Evolutionary conservation across 2,797 vertebrate genomes (phyloP).

Genomic region (Apodemus agrarius): DNA sequence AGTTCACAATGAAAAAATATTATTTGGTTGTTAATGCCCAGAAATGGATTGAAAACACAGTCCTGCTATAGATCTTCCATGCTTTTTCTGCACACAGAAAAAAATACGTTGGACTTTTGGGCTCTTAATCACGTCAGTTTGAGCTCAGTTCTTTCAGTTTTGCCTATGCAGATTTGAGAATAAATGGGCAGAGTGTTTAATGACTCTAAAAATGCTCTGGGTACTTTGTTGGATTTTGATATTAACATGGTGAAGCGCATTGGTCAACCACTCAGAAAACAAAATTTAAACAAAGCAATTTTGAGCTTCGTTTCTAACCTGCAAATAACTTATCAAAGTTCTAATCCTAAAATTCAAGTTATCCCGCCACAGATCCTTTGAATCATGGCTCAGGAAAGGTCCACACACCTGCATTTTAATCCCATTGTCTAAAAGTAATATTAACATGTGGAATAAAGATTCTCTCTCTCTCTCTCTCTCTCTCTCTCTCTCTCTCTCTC

Average conservation of each 20-base stretch:
- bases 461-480: neutral
- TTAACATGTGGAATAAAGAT: neutral
- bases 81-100: neutral
- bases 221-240: neutral
- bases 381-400: slow-evolving; percentile 29
- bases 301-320: neutral
- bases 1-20: neutral
- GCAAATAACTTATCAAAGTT: neutral
- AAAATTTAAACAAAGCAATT: neutral
- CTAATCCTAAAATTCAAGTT: neutral
- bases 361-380: neutral
- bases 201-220: neutral
- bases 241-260: neutral
- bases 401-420: slow-evolving; percentile 19
- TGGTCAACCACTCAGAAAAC: neutral
- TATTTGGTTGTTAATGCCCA: neutral
- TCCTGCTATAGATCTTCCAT: neutral
- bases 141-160: neutral
- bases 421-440: slow-evolving; percentile 36
- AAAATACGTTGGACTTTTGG: neutral
- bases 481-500: neutral
- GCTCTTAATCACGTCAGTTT: slow-evolving; percentile 11
- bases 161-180: neutral
- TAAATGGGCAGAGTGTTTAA: neutral
- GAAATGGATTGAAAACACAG: neutral